A percentile compares a stretch with the other conserved stretches of the same genome.
Conservation (phyloP, 2,888 invertebrate genomes). For the Xylota segnis region DNA sequence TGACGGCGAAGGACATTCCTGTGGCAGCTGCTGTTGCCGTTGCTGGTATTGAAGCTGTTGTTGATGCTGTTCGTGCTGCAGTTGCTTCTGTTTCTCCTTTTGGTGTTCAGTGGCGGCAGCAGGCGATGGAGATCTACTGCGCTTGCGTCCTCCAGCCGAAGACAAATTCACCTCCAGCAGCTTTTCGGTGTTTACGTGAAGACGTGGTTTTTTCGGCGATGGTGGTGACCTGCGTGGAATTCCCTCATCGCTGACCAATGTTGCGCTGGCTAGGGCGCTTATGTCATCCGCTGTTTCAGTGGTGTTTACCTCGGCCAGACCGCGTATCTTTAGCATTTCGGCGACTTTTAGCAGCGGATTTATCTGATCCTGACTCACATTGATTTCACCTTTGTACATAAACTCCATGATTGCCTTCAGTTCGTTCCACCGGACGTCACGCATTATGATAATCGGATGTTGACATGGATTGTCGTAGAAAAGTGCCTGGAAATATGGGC, state of each 20-base stretch:
- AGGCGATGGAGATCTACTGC: slow-evolving; percentile 74
- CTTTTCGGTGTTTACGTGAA: slow-evolving; percentile 74
- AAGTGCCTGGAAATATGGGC: slow-evolving; percentile 95
- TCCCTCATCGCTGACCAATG: slow-evolving; percentile 59
- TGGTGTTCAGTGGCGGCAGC: slow-evolving; percentile 49
- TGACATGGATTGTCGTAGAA: slow-evolving; percentile 97
- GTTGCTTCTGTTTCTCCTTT: slow-evolving; percentile 62
- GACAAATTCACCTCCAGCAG: slow-evolving; percentile 75
- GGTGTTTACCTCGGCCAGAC: slow-evolving; percentile 91
- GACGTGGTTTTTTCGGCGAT: slow-evolving; percentile 75
- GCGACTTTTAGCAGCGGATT: slow-evolving; percentile 94
- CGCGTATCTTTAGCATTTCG: slow-evolving; percentile 93
- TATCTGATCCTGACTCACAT: slow-evolving; percentile 96
- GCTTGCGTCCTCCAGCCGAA: slow-evolving; percentile 74
- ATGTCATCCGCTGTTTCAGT: slow-evolving; percentile 85
- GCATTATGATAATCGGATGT: slow-evolving; percentile 96
- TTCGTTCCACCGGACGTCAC: slow-evolving; percentile 95
- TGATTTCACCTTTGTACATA: slow-evolving; percentile 98
- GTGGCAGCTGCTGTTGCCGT: slow-evolving; percentile 50
- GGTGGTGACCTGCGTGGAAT: slow-evolving; percentile 72
- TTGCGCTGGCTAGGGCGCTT: slow-evolving; percentile 84
- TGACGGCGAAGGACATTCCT: slow-evolving; percentile 74
- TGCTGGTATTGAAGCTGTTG: slow-evolving; percentile 69
- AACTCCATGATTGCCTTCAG: slow-evolving; percentile 96
- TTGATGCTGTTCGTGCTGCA: slow-evolving; percentile 71